Evolutionary conservation across 2,888 invertebrate genomes (phyloP), one percentile per base, ranked within the genome.

Genomic region (Stenoptilia bipunctidactyla): DNA sequence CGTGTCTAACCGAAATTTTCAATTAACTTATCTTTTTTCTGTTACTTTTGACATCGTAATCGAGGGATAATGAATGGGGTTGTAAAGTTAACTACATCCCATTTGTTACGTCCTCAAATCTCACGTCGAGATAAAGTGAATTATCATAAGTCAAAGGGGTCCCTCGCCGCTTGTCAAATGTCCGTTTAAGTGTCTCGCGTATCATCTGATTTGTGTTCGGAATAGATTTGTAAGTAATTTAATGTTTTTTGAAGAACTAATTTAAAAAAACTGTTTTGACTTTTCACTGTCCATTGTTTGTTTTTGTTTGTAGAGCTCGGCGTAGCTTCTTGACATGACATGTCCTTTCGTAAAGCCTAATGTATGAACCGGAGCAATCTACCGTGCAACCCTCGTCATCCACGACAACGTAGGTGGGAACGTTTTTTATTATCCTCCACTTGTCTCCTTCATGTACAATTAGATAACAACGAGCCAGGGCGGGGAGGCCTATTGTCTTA

Each of bases 321-420:
- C 30, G n/a, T 15, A 13, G n/a, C 9, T 13, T 13, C 38, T 34
- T 20, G n/a, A 34, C 38, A 27, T 37, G 39, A 30, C 39, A 13
- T 35, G 34, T 9, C 37, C 14, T 15, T 25, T 8, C 20, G 27
- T 41, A 40, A 43, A 36, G 38, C 34, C 42, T 55, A 49, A 58
- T 52, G 46, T 53, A 60, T 64, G 62, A 66, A 59, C 59, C 51
- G 56, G 55, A 59, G 58, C 58, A 51, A 20, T 20, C 4, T 48
- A 50, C 47, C 51, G 48, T 44, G 53, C 56, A 48, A 51, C 53
- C 20, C 20, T 20, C 8, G 3, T 61, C 56, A 45, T 43, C 46
- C 50, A 43, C 54, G n/a, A n/a, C n/a, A 44, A 56, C 59, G 63
- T 66, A 64, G 67, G 64, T 61, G 66, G 66, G 58, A 56, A 60